phyloP scores from a whole-genome alignment of 2,113 vertebrate genomes.

The Serinus canaria region DNA sequence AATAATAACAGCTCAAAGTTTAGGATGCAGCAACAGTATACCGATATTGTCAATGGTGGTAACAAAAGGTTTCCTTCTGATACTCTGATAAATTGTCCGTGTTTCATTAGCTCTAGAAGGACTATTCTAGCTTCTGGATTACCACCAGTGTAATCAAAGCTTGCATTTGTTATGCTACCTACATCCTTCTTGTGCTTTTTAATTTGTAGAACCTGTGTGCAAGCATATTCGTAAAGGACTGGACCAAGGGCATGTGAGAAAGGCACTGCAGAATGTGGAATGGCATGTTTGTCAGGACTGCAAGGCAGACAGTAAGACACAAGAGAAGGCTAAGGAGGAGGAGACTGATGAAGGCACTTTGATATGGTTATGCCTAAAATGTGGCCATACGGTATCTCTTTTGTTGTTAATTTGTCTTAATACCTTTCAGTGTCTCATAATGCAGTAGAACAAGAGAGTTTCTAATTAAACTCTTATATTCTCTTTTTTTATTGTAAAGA shows the following conservation, averaged over 20 bases:
- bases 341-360: conserved; percentile 66
- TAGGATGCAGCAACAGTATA: background rate
- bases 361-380: conserved; percentile 94
- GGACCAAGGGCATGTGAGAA: conserved; percentile 86
- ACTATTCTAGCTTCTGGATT: background rate
- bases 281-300: conserved; percentile 89
- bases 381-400: conserved; percentile 87
- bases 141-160: background rate
- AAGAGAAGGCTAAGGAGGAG: conserved; percentile 60
- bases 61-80: background rate
- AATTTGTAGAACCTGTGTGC: conserved; percentile 78
- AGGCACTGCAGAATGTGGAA: conserved; percentile 71
- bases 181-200: background rate
- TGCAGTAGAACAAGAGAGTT: background rate
- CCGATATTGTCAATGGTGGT: background rate
- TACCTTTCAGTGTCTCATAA: background rate
- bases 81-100: background rate
- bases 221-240: conserved; percentile 87
- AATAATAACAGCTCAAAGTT: background rate
- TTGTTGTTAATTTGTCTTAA: conserved; percentile 22
- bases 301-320: conserved; percentile 66
- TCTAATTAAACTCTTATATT: background rate
- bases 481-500: background rate
- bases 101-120: background rate
- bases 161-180: background rate